Evolutionary conservation across 2,797 vertebrate genomes (phyloP).

Genomic region (Chiroxiphia lanceolata): DNA sequence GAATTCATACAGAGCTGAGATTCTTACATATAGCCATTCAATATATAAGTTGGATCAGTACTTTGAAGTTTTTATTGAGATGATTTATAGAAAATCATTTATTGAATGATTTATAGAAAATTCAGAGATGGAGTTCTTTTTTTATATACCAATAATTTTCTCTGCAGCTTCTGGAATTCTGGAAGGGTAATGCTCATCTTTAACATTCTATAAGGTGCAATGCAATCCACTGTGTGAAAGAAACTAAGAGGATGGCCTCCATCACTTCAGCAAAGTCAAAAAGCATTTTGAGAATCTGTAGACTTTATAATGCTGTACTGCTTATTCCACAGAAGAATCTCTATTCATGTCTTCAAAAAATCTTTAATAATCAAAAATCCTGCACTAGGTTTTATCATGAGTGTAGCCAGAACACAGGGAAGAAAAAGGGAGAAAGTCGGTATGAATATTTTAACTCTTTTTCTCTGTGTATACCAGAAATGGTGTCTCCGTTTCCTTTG

Average conservation of each 20-base stretch:
- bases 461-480: not conserved
- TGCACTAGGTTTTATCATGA: not conserved
- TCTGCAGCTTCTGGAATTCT: not conserved
- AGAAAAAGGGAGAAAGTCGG: not conserved
- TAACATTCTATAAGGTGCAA: not conserved
- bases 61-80: not conserved
- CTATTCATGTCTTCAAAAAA: fast-evolving
- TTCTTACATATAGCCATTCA: not conserved
- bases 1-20: not conserved
- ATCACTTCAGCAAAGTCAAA: not conserved
- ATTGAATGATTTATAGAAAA: not conserved
- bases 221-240: not conserved
- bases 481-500: not conserved
- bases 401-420: not conserved
- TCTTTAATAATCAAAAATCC: not conserved
- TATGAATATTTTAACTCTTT: not conserved
- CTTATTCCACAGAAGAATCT: not conserved
- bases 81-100: not conserved
- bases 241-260: not conserved
- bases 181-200: not conserved
- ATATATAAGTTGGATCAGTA: not conserved
- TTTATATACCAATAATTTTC: not conserved
- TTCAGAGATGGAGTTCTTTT: not conserved
- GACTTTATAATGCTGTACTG: not conserved
- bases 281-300: not conserved